A percentile compares a stretch with the other conserved stretches of the same genome.
phyloP scores from a whole-genome alignment of 2,888 invertebrate species.

The Cryptophagus acutangulus region DNA sequence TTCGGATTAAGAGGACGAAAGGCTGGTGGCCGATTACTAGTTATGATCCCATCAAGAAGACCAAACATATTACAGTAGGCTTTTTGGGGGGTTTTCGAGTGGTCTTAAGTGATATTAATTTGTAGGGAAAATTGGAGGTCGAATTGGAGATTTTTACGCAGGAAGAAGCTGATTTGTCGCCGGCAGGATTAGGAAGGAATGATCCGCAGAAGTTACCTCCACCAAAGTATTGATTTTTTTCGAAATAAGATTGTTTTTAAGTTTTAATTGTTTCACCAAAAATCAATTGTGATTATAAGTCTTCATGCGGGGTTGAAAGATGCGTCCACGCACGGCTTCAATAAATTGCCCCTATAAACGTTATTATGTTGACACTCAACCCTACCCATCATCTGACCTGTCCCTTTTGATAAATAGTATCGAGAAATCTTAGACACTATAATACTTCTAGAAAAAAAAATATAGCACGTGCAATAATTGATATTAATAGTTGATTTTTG shows the following conservation, averaged over 20 bases:
- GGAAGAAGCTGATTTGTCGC: slow-evolving; percentile 56
- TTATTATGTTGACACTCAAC: slow-evolving; percentile 26
- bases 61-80: no score
- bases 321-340: slow-evolving; percentile 21
- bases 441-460: not conserved
- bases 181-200: slow-evolving; percentile 62
- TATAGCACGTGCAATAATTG: no score
- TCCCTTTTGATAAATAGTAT: slow-evolving; percentile 16
- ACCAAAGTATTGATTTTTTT: slow-evolving; percentile 54
- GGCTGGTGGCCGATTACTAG: slow-evolving; percentile 67
- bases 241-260: slow-evolving; percentile 4
- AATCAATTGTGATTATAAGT: slow-evolving; percentile 8
- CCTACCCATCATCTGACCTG: slow-evolving; percentile 9
- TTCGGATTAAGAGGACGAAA: slow-evolving; percentile 53
- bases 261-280: not conserved
- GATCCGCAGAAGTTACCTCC: slow-evolving; percentile 58
- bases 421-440: slow-evolving; percentile 3
- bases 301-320: slow-evolving; percentile 4
- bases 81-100: no score
- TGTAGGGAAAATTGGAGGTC: slow-evolving; percentile 65
- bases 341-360: slow-evolving; percentile 24
- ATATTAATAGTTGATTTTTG: slow-evolving; percentile 10
- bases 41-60: slow-evolving; percentile 1
- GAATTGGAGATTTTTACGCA: slow-evolving; percentile 59
- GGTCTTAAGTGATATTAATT: no score